Percentiles rank a stretch among this genome's conserved stretches.
These are phyloP conservation scores for Sebastes minor DNA, from an alignment of 2,797 vertebrate species.

Conservation along the genomic window DNA sequence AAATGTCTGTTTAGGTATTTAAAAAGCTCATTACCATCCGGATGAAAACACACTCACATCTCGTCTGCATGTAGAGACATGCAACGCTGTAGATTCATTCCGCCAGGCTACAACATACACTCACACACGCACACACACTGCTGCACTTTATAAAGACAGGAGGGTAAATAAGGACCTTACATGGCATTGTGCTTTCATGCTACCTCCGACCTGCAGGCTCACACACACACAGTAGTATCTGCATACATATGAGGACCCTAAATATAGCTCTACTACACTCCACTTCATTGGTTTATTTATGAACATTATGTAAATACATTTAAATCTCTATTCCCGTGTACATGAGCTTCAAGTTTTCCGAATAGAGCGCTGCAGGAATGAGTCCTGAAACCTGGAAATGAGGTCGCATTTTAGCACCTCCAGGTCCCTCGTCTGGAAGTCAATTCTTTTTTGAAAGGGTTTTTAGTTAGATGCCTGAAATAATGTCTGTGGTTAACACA, in stretches of 20 bases:
- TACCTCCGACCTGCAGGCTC: neutral
- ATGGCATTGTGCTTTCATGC: constrained; percentile 10
- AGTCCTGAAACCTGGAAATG: too few species aligned
- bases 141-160: constrained; percentile 8
- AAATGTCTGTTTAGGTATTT: neutral
- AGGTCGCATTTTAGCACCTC: too few species aligned
- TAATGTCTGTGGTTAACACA: too few species aligned
- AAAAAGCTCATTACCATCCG: neutral
- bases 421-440: too few species aligned
- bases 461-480: too few species aligned
- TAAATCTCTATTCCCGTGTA: neutral
- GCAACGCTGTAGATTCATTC: neutral
- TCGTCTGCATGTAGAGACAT: neutral
- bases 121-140: constrained; percentile 5
- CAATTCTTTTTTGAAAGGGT: too few species aligned
- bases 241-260: neutral
- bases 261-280: neutral
- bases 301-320: neutral
- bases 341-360: too few species aligned
- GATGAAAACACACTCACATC: neutral
- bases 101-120: neutral
- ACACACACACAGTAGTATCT: neutral
- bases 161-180: constrained; percentile 33
- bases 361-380: too few species aligned
- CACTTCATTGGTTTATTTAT: neutral